Conservation (phyloP, 1,140 invertebrate species). For the Aporrectodea caliginosa region DNA sequence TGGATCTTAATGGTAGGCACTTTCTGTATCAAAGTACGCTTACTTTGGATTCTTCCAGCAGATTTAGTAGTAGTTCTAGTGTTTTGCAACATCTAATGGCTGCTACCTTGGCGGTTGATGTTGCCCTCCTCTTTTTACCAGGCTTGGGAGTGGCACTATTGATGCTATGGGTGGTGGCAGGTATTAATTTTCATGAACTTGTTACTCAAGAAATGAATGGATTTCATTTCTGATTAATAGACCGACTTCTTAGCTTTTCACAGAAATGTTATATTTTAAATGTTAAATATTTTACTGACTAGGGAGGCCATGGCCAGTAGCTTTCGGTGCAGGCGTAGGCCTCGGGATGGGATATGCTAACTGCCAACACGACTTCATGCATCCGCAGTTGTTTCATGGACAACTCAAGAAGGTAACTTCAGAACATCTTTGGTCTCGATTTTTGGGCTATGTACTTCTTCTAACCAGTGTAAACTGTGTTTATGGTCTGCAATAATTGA, state of each 20-base stretch:
- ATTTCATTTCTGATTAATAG: slow-evolving; percentile 5
- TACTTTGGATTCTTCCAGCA: no score
- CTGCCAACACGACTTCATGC: slow-evolving; percentile 58
- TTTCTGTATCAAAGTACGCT: no score
- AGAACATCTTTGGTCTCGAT: neutral
- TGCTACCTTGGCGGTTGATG: neutral
- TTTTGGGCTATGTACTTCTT: no score
- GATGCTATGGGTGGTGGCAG: neutral
- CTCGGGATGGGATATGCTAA: slow-evolving; percentile 60
- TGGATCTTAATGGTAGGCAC: no score
- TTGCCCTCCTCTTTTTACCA: neutral
- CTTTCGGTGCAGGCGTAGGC: slow-evolving; percentile 51
- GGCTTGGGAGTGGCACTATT: neutral
- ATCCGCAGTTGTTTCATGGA: slow-evolving; percentile 16
- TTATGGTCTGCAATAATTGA: no score
- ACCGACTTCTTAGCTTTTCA: no score
- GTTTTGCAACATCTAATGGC: no score
- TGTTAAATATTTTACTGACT: neutral
- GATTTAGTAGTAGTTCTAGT: no score
- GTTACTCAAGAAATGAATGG: slow-evolving; percentile 5
- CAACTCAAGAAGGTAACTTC: slow-evolving; percentile 14
- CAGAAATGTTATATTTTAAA: no score
- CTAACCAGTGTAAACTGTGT: no score
- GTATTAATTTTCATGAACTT: neutral
- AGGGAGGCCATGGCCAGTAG: slow-evolving; percentile 51